phyloP scores from a whole-genome alignment of 2,113 vertebrate genomes.

The Saguinus midas region DNA sequence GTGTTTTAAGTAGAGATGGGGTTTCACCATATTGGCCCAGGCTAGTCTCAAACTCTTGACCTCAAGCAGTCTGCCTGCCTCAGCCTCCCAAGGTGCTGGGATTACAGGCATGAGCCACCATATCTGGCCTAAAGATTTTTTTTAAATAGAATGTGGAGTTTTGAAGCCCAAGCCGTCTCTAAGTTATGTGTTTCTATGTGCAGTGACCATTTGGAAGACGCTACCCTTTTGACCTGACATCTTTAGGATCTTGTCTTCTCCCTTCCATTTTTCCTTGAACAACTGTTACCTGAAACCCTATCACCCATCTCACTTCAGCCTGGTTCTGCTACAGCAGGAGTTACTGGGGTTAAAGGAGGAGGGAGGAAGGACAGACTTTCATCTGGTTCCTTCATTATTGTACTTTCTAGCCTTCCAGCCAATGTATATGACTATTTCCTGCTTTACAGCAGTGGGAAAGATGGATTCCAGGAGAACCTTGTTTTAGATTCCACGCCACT shows the following conservation, averaged over 20 bases:
- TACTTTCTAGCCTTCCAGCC: neutral
- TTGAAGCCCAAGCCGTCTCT: neutral
- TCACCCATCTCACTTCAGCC: neutral
- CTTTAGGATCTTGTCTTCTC: neutral
- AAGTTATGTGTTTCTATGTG: neutral
- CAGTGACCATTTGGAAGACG: neutral
- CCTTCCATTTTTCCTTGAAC: neutral
- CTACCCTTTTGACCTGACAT: neutral
- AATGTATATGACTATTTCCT: neutral
- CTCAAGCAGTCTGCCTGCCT: too few species aligned
- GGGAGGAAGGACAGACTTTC: neutral
- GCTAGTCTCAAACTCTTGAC: too few species aligned
- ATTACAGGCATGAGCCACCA: too few species aligned
- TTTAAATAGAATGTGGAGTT: neutral
- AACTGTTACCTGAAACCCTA: neutral
- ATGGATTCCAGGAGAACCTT: neutral
- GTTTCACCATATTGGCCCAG: too few species aligned
- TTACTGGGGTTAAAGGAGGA: neutral
- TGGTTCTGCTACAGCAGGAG: neutral
- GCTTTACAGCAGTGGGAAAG: neutral
- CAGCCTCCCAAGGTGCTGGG: too few species aligned
- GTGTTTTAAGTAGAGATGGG: too few species aligned
- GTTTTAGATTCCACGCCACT: neutral
- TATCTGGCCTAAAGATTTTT: neutral
- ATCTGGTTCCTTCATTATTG: neutral